Evolutionary conservation across 1,140 invertebrate genomes (phyloP), one percentile per base, ranked within the genome.

Genomic region (Drosophila bocki): DNA sequence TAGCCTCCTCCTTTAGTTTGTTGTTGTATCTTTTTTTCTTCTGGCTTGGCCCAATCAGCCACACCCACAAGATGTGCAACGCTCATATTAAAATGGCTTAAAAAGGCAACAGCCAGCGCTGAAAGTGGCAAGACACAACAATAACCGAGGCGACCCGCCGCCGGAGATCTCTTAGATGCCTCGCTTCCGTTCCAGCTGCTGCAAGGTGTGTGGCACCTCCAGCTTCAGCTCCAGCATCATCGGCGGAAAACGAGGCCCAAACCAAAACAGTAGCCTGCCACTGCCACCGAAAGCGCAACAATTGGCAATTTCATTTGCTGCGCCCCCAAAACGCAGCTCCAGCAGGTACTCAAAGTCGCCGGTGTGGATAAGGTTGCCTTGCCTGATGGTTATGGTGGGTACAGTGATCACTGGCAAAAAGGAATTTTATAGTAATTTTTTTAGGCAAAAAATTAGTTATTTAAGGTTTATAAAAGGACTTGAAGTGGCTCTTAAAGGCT

Each of bases 241-340:
- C 71, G 67, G 79, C 79, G 42, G 78, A 45, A 22, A 67, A 57
- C 53, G 51, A 42, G 53, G 22, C 60, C 35, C 39, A 56, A 67
- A 54, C 50, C 35, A 41, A 75, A 83, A 88, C 83, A 69, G 84
- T 77, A 87, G 80, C 65, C 51, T 53, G 65, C 65, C 65, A 70
- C 53, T 71, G 75, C 75, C 67, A 69, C 82, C 65, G 68, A 84
- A 82, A 80, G 84, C 80, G 56, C 85, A 88, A 88, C 84, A 88
- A 88, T 88, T 88, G 84, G 50, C 84, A 88, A 88, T 88, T 87
- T 90, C 77, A 80, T 75, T 88, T 84, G 84, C 83, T 87, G 84
- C 80, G 81, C 85, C 84, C 80, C 69, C 42, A 83, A 82, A 82
- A 80, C 60, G 64, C 62, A 85, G 57, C 77, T 60, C 56, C 64